These are phyloP conservation scores for Triplophysa bombifrons DNA, from an alignment of 2,797 vertebrate species.

Conservation along the genomic window DNA sequence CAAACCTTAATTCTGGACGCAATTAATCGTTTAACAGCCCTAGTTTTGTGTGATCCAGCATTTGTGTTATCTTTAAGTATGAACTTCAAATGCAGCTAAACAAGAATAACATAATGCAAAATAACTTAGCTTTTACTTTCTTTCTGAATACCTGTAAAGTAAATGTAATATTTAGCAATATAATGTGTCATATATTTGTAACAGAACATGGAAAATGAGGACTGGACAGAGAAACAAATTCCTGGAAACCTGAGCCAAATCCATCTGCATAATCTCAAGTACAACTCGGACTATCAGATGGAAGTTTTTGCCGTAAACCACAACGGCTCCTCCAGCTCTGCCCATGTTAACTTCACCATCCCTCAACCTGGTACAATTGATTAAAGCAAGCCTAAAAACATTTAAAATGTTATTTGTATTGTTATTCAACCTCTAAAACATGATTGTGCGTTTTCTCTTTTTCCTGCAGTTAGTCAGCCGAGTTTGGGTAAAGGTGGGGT, in stretches of 20 bases:
- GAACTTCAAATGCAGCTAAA: too few relatives aligned
- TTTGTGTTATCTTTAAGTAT: too few relatives aligned
- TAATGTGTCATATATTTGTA: background rate
- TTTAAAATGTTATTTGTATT: too few relatives aligned
- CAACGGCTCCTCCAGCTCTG: constrained; percentile 51
- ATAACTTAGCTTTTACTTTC: too few relatives aligned
- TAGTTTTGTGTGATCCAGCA: too few relatives aligned
- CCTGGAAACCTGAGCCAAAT: constrained; percentile 52
- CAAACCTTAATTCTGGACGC: too few relatives aligned
- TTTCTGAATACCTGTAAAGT: too few relatives aligned
- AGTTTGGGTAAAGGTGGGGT: constrained; percentile 75
- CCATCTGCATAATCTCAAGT: constrained; percentile 53
- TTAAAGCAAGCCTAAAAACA: too few relatives aligned
- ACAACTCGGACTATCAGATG: constrained; percentile 56
- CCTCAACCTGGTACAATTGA: constrained; percentile 49
- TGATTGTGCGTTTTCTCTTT: background rate
- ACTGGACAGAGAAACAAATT: constrained; percentile 52
- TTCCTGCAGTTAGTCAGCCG: constrained; percentile 42
- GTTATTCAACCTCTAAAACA: background rate
- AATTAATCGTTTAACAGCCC: too few relatives aligned
- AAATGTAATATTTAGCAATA: background rate
- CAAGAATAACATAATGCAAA: too few relatives aligned
- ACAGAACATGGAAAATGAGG: constrained; percentile 51
- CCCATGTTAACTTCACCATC: constrained; percentile 50
- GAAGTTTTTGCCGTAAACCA: constrained; percentile 58